phyloP scores from a whole-genome alignment of 2,888 invertebrate genomes.

The Anticlea derivata region DNA sequence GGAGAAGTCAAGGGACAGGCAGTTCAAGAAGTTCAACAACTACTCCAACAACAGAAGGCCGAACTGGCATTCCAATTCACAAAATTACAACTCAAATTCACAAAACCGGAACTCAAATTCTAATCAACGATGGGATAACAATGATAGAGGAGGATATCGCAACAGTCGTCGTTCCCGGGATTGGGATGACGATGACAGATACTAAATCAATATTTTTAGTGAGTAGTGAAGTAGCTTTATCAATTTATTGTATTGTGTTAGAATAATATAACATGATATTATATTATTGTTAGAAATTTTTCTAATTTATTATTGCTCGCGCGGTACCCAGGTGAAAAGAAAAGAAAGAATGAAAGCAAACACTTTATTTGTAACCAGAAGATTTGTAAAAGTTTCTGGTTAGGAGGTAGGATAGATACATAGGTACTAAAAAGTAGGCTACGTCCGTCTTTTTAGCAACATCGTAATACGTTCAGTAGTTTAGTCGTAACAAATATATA shows the following conservation, averaged over 20 bases:
- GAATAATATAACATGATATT: slow-evolving; percentile 15
- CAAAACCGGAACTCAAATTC: slow-evolving; percentile 13
- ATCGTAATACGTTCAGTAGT: no score
- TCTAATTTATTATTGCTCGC: no score
- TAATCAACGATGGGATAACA: slow-evolving; percentile 24
- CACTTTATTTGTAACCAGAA: no score
- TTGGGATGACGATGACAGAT: slow-evolving; percentile 15
- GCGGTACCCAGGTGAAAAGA: no score
- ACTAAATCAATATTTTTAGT: slow-evolving; percentile 9
- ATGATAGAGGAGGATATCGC: slow-evolving; percentile 10
- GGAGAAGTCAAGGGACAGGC: slow-evolving; percentile 49
- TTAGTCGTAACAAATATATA: no score
- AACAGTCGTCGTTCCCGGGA: slow-evolving; percentile 13
- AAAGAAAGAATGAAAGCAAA: no score
- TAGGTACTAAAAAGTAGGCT: no score
- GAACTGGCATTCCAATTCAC: slow-evolving; percentile 24
- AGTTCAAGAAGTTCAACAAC: slow-evolving; percentile 44
- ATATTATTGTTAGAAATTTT: slow-evolving; percentile 9
- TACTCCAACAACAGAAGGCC: slow-evolving; percentile 18
- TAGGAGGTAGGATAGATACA: no score
- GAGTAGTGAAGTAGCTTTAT: slow-evolving; percentile 11
- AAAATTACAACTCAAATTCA: slow-evolving; percentile 12
- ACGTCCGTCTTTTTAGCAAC: no score
- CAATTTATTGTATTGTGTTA: slow-evolving; percentile 11
- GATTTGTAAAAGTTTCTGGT: no score